A percentile compares a stretch with the other conserved stretches of the same genome.
phyloP scores from a whole-genome alignment of 92 coral and sea anemone species.

The Parazoanthus darwini region DNA sequence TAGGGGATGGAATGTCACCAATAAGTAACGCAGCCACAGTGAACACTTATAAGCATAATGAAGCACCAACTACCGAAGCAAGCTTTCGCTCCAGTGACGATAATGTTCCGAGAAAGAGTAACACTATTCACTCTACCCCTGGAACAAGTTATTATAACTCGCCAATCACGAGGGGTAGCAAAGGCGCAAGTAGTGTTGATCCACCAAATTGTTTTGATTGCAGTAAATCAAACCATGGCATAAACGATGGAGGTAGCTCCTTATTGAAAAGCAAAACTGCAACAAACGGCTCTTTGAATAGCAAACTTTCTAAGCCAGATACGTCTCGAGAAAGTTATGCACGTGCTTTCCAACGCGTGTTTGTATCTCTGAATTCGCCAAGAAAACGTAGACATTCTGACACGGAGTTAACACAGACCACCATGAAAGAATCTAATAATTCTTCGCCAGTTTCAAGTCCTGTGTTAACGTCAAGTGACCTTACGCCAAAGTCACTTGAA shows the following conservation, averaged over 20 bases:
- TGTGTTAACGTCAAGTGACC: background rate
- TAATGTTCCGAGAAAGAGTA: background rate
- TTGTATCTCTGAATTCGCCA: background rate
- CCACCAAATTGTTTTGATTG: background rate
- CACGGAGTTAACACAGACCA: background rate
- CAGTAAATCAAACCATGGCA: background rate
- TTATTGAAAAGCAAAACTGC: background rate
- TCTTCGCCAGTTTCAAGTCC: background rate
- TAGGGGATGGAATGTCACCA: background rate
- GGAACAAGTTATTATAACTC: background rate
- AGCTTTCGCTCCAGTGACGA: background rate
- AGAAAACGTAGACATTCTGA: constrained; percentile 7
- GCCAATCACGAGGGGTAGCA: background rate
- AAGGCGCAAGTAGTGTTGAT: background rate
- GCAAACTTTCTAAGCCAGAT: background rate
- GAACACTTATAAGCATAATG: background rate
- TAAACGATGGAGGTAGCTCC: background rate
- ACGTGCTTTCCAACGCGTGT: constrained; percentile 14
- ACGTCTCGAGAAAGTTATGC: background rate
- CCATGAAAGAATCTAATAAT: background rate
- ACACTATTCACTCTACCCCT: background rate
- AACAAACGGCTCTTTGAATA: background rate
- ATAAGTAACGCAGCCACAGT: background rate
- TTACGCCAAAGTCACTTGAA: constrained; percentile 10
- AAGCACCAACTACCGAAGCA: background rate